Conservation (phyloP, 2,113 vertebrate species). For the Ceratotherium simum region DNA sequence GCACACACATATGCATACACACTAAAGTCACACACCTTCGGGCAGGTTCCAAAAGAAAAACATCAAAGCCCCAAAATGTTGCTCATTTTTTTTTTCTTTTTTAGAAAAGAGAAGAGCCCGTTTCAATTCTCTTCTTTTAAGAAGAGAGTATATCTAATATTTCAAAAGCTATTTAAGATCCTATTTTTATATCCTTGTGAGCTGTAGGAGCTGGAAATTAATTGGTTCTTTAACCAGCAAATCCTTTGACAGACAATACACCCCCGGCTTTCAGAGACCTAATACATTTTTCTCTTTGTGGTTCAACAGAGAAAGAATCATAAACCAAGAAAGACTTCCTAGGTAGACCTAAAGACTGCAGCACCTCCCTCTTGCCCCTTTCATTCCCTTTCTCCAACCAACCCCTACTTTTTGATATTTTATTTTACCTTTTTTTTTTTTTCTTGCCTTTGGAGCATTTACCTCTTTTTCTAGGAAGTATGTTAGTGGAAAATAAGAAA, state of each 20-base stretch:
- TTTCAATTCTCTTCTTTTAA: conserved; percentile 52
- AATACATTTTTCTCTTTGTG: conserved; percentile 59
- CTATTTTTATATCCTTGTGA: conserved; percentile 45
- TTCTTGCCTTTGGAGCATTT: neutral
- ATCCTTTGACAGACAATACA: conserved; percentile 61
- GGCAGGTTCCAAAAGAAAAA: conserved; percentile 1
- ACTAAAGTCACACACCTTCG: neutral
- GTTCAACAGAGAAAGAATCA: conserved; percentile 20
- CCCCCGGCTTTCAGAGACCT: neutral
- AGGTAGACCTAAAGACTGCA: neutral
- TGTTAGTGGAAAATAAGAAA: neutral
- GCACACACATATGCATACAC: neutral
- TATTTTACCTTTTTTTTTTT: neutral
- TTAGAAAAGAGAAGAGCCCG: conserved; percentile 25
- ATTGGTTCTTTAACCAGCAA: conserved; percentile 59
- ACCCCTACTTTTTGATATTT: conserved; percentile 1
- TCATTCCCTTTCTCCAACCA: neutral
- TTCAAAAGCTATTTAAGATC: conserved; percentile 62
- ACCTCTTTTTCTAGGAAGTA: conserved; percentile 13
- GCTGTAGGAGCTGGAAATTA: conserved; percentile 61
- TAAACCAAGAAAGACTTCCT: neutral
- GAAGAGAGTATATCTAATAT: conserved; percentile 19
- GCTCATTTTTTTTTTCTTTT: neutral
- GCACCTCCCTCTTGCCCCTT: neutral
- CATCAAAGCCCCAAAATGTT: conserved; percentile 4